These are phyloP conservation scores for Carposina sasakii DNA, from an alignment of 1,140 invertebrate genomes.

Conservation along the genomic window DNA sequence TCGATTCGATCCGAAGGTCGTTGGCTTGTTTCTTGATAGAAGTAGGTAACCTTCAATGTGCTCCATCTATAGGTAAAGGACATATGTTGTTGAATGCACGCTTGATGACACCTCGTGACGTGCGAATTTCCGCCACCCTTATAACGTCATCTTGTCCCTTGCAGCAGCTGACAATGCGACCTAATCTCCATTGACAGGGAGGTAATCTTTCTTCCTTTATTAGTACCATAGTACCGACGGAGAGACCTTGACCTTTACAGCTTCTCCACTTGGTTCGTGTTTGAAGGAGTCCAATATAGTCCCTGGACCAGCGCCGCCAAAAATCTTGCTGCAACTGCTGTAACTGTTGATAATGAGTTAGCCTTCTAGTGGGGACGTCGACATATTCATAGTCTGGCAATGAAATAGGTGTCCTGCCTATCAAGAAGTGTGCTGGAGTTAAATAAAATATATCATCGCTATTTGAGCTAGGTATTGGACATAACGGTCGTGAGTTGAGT, in stretches of 20 bases:
- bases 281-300: background rate
- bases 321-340: background rate
- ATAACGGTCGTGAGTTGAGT: background rate
- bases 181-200: background rate
- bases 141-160: background rate
- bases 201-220: background rate
- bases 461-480: slow-evolving; percentile 1
- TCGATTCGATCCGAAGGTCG: too few relatives aligned
- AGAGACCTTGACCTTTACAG: background rate
- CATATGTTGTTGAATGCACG: background rate
- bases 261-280: background rate
- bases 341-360: background rate
- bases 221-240: background rate
- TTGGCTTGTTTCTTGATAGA: too few relatives aligned
- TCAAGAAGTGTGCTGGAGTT: background rate
- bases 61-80: background rate
- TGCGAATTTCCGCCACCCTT: background rate
- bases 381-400: background rate
- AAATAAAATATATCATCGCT: background rate
- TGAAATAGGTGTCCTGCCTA: background rate
- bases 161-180: background rate
- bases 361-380: background rate
- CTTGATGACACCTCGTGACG: background rate
- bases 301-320: background rate
- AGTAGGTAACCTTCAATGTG: too few relatives aligned